Conservation (phyloP, 2,888 invertebrate genomes). For the Nomada ruficornis region DNA sequence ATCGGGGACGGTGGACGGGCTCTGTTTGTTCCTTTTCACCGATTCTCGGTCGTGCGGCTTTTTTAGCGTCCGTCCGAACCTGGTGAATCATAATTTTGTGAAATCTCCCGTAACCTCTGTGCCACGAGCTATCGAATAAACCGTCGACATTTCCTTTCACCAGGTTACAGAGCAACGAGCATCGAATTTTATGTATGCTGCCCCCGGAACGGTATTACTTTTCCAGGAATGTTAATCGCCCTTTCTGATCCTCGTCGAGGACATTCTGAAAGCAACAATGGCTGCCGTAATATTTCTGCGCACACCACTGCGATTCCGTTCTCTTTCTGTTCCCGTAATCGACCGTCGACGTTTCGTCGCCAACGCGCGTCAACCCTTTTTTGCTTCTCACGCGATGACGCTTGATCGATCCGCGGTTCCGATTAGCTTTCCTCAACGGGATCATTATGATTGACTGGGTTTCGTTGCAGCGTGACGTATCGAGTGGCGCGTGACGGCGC, state of each 20-base stretch:
- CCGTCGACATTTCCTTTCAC: no score
- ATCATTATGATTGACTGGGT: constrained; percentile 44
- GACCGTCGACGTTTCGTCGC: neutral
- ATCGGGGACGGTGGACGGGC: neutral
- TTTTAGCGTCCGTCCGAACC: neutral
- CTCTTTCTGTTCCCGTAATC: neutral
- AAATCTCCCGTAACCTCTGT: neutral
- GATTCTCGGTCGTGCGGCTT: neutral
- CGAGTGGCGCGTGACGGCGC: constrained; percentile 51
- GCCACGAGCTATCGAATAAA: no score
- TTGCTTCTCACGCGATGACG: constrained; percentile 28
- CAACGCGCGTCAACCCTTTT: constrained; percentile 18
- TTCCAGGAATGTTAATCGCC: no score
- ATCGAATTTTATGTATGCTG: no score
- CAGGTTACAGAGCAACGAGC: no score
- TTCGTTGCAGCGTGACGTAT: constrained; percentile 54
- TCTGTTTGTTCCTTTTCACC: constrained; percentile 2
- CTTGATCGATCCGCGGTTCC: constrained; percentile 44
- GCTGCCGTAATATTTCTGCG: neutral
- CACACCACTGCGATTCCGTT: neutral
- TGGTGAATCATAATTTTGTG: neutral
- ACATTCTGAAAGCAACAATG: no score
- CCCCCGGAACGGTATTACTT: no score
- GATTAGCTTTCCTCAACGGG: constrained; percentile 47
- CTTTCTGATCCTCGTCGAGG: no score